Evolutionary conservation across 2,888 invertebrate genomes (phyloP).

Genomic region (Julus scanicus): DNA sequence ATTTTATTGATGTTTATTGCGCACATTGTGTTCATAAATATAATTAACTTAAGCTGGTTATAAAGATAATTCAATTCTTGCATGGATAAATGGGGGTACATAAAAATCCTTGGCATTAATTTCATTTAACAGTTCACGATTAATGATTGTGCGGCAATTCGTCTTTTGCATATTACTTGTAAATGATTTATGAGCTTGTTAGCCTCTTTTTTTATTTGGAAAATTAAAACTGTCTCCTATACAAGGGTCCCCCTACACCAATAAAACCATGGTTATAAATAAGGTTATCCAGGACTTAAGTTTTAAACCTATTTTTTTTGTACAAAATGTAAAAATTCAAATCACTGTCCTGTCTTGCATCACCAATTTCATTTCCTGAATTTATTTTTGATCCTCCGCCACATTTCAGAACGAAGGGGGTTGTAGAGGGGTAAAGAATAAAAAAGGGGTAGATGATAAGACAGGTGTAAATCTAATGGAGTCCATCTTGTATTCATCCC

Average conservation of each 20-base stretch:
- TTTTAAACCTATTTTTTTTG: not conserved
- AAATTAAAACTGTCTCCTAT: not conserved
- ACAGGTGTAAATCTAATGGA: slow-evolving; percentile 20
- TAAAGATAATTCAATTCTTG: slow-evolving; percentile 9
- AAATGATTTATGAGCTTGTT: not conserved
- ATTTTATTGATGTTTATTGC: not conserved
- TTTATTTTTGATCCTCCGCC: not conserved
- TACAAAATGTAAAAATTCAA: not conserved
- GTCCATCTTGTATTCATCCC: slow-evolving; percentile 37
- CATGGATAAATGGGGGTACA: not conserved
- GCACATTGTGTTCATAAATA: not conserved
- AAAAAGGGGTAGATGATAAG: not conserved
- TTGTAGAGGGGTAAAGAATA: not conserved
- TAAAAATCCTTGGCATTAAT: slow-evolving; percentile 20
- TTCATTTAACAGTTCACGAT: slow-evolving; percentile 1
- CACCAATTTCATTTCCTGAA: slow-evolving; percentile 17
- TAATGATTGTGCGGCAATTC: not conserved
- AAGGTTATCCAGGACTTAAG: not conserved
- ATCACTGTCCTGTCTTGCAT: not conserved
- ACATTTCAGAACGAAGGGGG: slow-evolving; percentile 43
- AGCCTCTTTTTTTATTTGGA: not conserved
- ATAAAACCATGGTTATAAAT: slow-evolving; percentile 7
- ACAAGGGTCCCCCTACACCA: not conserved
- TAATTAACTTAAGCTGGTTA: not conserved
- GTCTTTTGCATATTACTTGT: not conserved